Base-by-base conservation (phyloP, 2,113 vertebrate genomes). In the Vireo altiloquus region DNA sequence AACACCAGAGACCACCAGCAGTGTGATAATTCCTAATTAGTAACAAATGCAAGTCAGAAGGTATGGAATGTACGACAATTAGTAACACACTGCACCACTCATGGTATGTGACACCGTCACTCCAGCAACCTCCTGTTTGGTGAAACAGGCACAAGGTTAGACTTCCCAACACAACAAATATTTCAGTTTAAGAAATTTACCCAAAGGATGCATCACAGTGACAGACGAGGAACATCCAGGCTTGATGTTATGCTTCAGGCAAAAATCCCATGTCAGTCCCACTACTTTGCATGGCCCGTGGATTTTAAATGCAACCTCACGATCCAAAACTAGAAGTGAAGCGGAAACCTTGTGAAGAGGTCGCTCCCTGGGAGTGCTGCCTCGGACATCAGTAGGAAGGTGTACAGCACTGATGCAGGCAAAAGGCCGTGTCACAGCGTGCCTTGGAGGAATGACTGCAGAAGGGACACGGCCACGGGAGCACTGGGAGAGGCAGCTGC, bases 371-470 rank as follows among this genome's bases (percentile, higher is more conserved):
- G n/a, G 46, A 87, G 49, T 2, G 33, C 63, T 72, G 80, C 44
- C 63, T 33, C 20, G 42, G 53, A 44, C 31, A 22, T 9, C 2
- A 0, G 10, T 4, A 35, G 22, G 54, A 85, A 60, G 72, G 66
- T 9, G 25, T 12, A 15, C 4, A 59, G 50, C 35, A 47, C 15
- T 2, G 30, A 20, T 30, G 30, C 52, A 46, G 57, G 44, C 57
- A 25, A 31, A 71, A 69, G 70, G n/a, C 83, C 3, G 0, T 1
- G 18, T n/a, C 17, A 2, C 75, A 65, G 33, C 0, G 0, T 35
- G 47, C 69, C 60, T 56, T 1, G 1, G 20, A 33, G 33, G 54
- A 70, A 30, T 1, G 14, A 20, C 2, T 3, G 54, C 75, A 64
- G 47, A 54, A 63, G 86, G n/a, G 63, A 53, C 40, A 2, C 1